phyloP scores from a whole-genome alignment of 1,140 invertebrate genomes.

The Drosophila mojavensis region DNA sequence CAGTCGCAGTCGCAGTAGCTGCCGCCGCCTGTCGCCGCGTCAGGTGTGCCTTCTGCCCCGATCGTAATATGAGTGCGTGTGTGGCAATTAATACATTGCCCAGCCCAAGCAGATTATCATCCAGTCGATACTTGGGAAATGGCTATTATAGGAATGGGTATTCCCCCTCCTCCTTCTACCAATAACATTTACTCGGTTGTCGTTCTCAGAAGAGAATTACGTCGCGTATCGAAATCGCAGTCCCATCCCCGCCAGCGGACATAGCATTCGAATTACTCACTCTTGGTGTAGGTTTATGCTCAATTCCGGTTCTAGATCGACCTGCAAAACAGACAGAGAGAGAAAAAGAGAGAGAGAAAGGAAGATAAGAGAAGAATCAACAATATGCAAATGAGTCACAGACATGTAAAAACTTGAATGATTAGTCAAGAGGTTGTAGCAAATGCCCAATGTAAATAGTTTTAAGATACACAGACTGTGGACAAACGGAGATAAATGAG shows the following conservation, averaged over 20 bases:
- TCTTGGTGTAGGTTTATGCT: constrained; percentile 90
- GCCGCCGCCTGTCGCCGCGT: constrained; percentile 5
- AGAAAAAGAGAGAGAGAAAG: constrained; percentile 39
- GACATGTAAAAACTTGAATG: constrained; percentile 42
- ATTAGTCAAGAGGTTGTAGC: constrained; percentile 59
- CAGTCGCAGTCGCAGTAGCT: constrained; percentile 37
- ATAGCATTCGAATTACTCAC: constrained; percentile 87
- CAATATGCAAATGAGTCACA: constrained; percentile 53
- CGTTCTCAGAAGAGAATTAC: constrained; percentile 18
- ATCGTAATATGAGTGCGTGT: constrained; percentile 1
- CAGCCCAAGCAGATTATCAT: constrained; percentile 4
- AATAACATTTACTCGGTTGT: constrained; percentile 18
- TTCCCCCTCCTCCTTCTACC: not conserved
- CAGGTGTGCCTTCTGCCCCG: constrained; percentile 26
- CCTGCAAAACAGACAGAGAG: constrained; percentile 85
- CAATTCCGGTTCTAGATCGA: constrained; percentile 90
- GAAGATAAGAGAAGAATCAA: constrained; percentile 47
- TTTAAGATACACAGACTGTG: not conserved
- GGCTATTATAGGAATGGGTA: not conserved
- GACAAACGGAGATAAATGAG: not conserved
- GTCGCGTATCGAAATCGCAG: constrained; percentile 22
- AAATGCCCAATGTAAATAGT: constrained; percentile 7
- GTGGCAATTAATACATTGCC: constrained; percentile 20
- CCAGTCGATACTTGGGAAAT: not conserved
- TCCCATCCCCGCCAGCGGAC: constrained; percentile 43